A percentile compares a stretch with the other conserved stretches of the same genome.
Conservation (phyloP, 2,113 vertebrate species). For the Accipiter virgatus region DNA sequence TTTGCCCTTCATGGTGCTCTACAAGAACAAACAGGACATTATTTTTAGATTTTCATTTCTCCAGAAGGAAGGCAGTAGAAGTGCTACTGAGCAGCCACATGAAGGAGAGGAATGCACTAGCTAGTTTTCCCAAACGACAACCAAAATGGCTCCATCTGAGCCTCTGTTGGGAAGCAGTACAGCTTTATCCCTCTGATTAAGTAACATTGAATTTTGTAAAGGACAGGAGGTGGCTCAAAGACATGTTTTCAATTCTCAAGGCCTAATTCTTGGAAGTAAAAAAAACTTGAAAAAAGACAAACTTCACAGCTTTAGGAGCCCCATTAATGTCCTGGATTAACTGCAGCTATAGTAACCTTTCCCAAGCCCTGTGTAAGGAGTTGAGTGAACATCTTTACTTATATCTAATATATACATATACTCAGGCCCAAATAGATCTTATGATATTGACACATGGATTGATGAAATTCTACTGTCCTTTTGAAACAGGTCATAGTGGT, state of each 20-base stretch:
- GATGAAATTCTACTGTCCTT: fast-evolving
- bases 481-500: not conserved
- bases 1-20: not conserved
- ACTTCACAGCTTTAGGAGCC: not conserved
- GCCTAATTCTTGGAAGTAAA: not conserved
- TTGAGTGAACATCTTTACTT: not conserved
- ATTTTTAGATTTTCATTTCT: not conserved
- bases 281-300: not conserved
- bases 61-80: not conserved
- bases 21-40: not conserved
- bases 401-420: not conserved
- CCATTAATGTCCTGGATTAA: not conserved
- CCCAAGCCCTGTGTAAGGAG: not conserved
- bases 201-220: not conserved
- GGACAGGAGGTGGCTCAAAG: not conserved
- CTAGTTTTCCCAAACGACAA: not conserved
- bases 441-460: fast-evolving
- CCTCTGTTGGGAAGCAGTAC: not conserved
- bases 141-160: not conserved
- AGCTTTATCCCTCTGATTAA: not conserved
- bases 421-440: not conserved
- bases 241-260: not conserved
- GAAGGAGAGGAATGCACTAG: not conserved
- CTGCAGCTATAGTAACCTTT: not conserved
- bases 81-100: not conserved